Percentiles rank a stretch among this genome's conserved stretches.
phyloP scores from a whole-genome alignment of 2,113 vertebrate species.

The Phalacrocorax aristotelis region DNA sequence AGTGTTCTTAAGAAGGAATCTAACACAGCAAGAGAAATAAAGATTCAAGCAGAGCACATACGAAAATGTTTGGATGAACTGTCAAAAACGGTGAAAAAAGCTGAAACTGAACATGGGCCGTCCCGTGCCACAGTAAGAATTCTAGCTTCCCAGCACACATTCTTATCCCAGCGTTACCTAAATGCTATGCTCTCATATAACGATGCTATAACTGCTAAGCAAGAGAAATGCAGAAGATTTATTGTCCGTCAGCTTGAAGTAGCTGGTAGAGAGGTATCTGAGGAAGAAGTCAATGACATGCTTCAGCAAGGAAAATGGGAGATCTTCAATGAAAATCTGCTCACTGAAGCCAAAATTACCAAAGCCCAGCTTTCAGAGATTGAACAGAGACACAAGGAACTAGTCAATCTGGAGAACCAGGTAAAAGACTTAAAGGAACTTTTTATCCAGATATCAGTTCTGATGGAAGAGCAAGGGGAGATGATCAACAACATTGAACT shows the following conservation, averaged over 20 bases:
- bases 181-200: conserved; percentile 87
- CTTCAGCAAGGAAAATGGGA: conserved; percentile 92
- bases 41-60: conserved; percentile 85
- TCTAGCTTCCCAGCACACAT: conserved; percentile 80
- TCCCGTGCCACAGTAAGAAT: conserved; percentile 80
- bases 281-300: conserved; percentile 91
- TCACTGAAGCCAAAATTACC: conserved; percentile 89
- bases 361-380: conserved; percentile 90
- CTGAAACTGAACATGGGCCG: conserved; percentile 76
- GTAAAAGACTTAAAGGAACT: conserved; percentile 90
- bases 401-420: conserved; percentile 89
- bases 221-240: conserved; percentile 90
- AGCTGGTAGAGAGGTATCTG: conserved; percentile 83
- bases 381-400: conserved; percentile 92
- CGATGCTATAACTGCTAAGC: conserved; percentile 83
- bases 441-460: conserved; percentile 87
- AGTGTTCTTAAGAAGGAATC: conserved; percentile 93
- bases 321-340: conserved; percentile 91
- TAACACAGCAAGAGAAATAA: conserved; percentile 84
- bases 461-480: conserved; percentile 90
- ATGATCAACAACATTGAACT: conserved; percentile 90
- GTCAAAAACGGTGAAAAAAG: conserved; percentile 77
- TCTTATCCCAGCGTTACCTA: conserved; percentile 81
- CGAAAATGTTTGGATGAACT: conserved; percentile 80
- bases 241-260: conserved; percentile 93